Evolutionary conservation across 1,140 invertebrate genomes (phyloP).

Genomic region (Cotesia glomerata): DNA sequence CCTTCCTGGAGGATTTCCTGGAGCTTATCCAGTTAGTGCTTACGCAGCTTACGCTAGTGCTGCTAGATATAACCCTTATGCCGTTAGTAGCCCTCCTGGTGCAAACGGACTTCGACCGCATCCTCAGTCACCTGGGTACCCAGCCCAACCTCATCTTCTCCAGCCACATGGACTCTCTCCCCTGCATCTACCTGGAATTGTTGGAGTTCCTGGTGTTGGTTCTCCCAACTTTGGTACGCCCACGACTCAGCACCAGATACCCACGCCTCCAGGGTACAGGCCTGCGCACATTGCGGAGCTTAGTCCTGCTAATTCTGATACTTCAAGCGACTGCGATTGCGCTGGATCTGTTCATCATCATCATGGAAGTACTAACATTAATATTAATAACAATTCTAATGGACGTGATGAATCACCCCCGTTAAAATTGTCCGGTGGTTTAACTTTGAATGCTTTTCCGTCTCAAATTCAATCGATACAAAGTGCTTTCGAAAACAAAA

Average conservation of each 20-base stretch:
- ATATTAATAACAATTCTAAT: slow-evolving; percentile 12
- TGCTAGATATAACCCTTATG: slow-evolving; percentile 48
- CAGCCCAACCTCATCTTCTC: slow-evolving; percentile 39
- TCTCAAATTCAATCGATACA: slow-evolving; percentile 36
- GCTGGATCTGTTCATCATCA: slow-evolving; percentile 17
- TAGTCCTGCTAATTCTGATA: slow-evolving; percentile 51
- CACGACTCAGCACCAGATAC: slow-evolving; percentile 14
- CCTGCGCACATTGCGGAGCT: slow-evolving; percentile 40
- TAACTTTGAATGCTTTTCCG: slow-evolving; percentile 34
- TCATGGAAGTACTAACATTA: neutral
- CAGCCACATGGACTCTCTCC: slow-evolving; percentile 43
- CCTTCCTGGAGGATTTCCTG: slow-evolving; percentile 52
- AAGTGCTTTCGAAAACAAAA: slow-evolving; percentile 39
- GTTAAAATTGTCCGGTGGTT: slow-evolving; percentile 30
- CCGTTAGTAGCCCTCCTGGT: slow-evolving; percentile 17
- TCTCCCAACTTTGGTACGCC: slow-evolving; percentile 34
- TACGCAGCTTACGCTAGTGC: slow-evolving; percentile 42
- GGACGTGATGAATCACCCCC: slow-evolving; percentile 19
- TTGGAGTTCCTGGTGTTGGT: slow-evolving; percentile 36
- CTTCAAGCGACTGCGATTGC: slow-evolving; percentile 60
- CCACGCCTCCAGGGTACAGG: slow-evolving; percentile 24
- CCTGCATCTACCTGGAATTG: slow-evolving; percentile 42
- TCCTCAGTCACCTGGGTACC: slow-evolving; percentile 35
- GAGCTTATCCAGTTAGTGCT: slow-evolving; percentile 55
- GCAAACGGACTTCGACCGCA: slow-evolving; percentile 31